Base-by-base conservation (phyloP, 1,140 invertebrate species). In the Lepidurus arcticus region DNA sequence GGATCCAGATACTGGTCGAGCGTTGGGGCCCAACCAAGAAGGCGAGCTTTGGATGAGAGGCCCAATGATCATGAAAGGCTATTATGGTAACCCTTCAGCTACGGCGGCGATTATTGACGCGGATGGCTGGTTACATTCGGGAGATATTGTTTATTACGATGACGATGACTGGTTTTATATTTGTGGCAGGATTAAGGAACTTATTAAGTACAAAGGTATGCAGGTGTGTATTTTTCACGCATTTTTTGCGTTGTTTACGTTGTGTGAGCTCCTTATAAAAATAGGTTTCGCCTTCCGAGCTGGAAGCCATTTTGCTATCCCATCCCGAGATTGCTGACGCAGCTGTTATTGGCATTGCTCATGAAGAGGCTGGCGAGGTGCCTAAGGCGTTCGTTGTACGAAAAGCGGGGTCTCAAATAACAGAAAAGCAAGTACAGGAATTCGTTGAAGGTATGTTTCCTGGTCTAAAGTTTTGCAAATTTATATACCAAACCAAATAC, bases 261-360 rank as follows among this genome's bases (percentile, higher is more conserved):
- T 26, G 26, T 26, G 26, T 26, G 26, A 26, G 26, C 26, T 47
- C 16, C 16, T 47, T 9, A 75, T 47, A 16, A 47, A 11, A 16
- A 47, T 11, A 94, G 92, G 94, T 96, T 9, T 91, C 93, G 21
- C 94, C 94, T 24, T 92, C 93, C 1, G 93, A 96, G 86, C 86
- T 96, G 73, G 94, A 96, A 86, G 92, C 90, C 82, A 84, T 96
- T 11, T 88, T 96, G 9, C 85, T 92, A 78, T 88, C 91, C 80
- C 87, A 92, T 76, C 89, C 91, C 1, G 90, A 88, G 75, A 89
- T 96, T 3, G 88, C 88, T 8, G 93, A 95, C 84, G 92, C 90
- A 16, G 94, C 91, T 0, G 94, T 97, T 0, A 86, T 97, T 81
- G 94, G 94, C 5, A 86, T 94, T 44, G 90, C 92, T 0, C 90